phyloP scores from a whole-genome alignment of 1,140 invertebrate species.

The Hypsibius dujardini region DNA sequence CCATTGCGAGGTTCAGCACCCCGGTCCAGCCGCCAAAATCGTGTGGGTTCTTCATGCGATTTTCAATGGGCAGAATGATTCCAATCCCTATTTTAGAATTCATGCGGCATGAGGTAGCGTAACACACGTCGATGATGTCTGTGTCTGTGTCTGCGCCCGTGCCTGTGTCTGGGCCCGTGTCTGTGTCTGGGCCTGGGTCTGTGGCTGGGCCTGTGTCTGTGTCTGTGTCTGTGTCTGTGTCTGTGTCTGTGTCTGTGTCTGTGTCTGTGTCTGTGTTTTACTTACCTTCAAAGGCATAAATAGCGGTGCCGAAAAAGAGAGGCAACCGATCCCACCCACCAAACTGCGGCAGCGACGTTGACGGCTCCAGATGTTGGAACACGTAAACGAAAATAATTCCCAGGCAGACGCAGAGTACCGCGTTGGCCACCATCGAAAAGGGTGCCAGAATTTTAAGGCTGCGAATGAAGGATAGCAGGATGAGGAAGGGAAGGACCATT shows the following conservation, averaged over 20 bases:
- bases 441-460: slow-evolving; percentile 64
- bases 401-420: slow-evolving; percentile 30
- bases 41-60: slow-evolving; percentile 69
- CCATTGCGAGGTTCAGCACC: slow-evolving; percentile 70
- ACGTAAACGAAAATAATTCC: slow-evolving; percentile 30
- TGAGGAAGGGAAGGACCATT: slow-evolving; percentile 48
- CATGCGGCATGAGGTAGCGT: too few species aligned
- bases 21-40: slow-evolving; percentile 69
- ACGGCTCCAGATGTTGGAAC: slow-evolving; percentile 25
- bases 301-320: slow-evolving; percentile 66
- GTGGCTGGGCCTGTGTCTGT: too few species aligned
- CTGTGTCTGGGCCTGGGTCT: too few species aligned
- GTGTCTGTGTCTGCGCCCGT: too few species aligned
- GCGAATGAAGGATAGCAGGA: slow-evolving; percentile 52
- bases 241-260: too few species aligned
- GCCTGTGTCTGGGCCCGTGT: too few species aligned
- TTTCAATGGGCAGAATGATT: slow-evolving; percentile 65
- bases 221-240: too few species aligned
- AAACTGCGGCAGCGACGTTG: slow-evolving; percentile 41
- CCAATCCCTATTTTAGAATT: not conserved
- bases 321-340: slow-evolving; percentile 48
- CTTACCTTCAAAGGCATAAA: slow-evolving; percentile 75
- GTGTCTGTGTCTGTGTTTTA: too few species aligned
- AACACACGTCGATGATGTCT: too few species aligned
- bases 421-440: slow-evolving; percentile 57